These are phyloP conservation scores for Pseudochirops corinnae DNA, from an alignment of 2,797 vertebrate species.

Conservation along the genomic window DNA sequence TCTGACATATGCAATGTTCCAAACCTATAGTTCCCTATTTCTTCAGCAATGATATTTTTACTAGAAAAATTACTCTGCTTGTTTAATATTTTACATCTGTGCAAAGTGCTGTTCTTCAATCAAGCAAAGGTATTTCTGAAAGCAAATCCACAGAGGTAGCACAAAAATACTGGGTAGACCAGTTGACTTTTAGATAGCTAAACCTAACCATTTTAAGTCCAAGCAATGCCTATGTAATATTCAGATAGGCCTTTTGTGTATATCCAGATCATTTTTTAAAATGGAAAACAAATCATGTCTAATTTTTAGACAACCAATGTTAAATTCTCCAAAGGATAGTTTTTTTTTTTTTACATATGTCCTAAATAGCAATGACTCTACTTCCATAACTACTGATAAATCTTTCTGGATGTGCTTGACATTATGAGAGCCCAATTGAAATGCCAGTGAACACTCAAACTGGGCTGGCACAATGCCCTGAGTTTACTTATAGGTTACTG, in stretches of 20 bases:
- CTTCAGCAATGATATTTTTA: background rate
- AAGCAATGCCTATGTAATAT: background rate
- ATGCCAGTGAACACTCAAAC: background rate
- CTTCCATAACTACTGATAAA: background rate
- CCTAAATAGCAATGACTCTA: background rate
- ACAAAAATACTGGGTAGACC: background rate
- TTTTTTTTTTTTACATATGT: background rate
- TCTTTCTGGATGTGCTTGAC: background rate
- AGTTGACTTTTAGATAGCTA: background rate
- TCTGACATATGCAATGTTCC: background rate
- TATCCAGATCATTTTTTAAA: background rate
- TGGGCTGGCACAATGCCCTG: background rate
- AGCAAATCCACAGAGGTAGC: background rate
- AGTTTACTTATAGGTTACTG: background rate
- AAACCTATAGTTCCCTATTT: background rate
- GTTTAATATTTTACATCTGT: conserved; percentile 3
- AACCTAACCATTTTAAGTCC: background rate
- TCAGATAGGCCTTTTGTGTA: background rate
- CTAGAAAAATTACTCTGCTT: background rate
- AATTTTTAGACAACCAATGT: conserved; percentile 4
- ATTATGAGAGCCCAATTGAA: background rate
- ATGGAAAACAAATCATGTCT: conserved; percentile 16
- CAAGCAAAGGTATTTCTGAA: conserved; percentile 4
- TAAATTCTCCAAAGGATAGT: background rate
- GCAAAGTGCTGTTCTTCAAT: background rate